phyloP scores from a whole-genome alignment of 2,888 invertebrate species.

The Leucophora obtusa region DNA sequence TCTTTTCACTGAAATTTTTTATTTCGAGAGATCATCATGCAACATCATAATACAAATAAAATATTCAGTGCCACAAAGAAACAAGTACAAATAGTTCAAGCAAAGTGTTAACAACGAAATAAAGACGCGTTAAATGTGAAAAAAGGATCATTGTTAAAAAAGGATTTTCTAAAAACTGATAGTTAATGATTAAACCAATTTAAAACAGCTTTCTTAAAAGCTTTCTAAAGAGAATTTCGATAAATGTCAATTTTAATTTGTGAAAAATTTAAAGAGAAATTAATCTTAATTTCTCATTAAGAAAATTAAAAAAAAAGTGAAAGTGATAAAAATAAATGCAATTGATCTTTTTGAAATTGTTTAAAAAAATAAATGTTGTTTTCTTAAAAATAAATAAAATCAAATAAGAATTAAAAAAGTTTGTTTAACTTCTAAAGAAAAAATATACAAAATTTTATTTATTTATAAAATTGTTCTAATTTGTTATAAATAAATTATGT shows the following conservation, averaged over 20 bases:
- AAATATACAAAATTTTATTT: conserved; percentile 13
- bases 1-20: conserved; percentile 70
- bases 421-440: neutral
- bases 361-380: no score
- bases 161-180: neutral
- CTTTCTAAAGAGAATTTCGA: neutral
- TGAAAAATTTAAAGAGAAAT: no score
- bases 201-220: neutral
- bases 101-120: conserved; percentile 24
- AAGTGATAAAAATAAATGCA: neutral
- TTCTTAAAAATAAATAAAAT: neutral
- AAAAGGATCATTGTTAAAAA: neutral
- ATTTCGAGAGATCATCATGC: conserved; percentile 70
- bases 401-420: neutral
- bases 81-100: conserved; percentile 43
- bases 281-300: no score
- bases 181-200: neutral
- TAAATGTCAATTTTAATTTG: no score
- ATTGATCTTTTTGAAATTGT: neutral
- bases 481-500: conserved; percentile 33
- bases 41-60: conserved; percentile 59
- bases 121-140: neutral
- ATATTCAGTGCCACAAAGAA: conserved; percentile 46
- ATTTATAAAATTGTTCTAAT: conserved; percentile 11
- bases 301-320: neutral